Conservation (phyloP, 2,888 invertebrate genomes). For the Elegia similella region DNA sequence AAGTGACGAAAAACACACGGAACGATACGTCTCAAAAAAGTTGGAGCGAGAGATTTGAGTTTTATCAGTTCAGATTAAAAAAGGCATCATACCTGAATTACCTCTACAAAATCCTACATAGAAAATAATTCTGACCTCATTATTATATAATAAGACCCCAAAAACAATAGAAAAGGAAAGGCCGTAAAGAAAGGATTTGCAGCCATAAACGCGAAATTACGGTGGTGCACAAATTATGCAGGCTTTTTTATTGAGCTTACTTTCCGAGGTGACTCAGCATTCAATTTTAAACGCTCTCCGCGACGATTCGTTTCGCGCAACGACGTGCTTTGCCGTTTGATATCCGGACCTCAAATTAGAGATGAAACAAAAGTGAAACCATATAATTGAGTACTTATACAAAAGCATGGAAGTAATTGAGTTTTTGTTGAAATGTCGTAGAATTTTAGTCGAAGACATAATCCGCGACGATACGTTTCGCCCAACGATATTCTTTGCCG, state of each 20-base stretch:
- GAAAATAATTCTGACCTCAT: neutral
- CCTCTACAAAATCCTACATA: too few species aligned
- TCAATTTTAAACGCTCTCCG: conserved; percentile 17
- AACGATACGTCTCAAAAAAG: too few species aligned
- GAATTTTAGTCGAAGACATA: too few species aligned
- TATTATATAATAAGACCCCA: neutral
- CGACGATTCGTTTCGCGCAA: conserved; percentile 15
- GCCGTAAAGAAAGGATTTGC: conserved; percentile 16
- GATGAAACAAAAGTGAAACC: neutral
- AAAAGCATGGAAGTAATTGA: too few species aligned
- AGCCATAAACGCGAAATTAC: conserved; percentile 15
- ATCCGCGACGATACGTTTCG: too few species aligned
- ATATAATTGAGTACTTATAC: too few species aligned
- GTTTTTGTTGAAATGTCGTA: too few species aligned
- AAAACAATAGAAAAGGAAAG: conserved; percentile 15
- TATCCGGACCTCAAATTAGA: neutral
- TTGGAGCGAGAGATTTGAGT: neutral
- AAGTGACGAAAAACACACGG: too few species aligned
- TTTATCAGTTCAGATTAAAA: too few species aligned
- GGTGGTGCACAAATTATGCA: conserved; percentile 19
- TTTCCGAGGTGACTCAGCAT: conserved; percentile 17
- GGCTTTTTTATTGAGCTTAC: conserved; percentile 17
- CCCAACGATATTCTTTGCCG: too few species aligned
- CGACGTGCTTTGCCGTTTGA: conserved; percentile 9
- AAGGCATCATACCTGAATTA: too few species aligned